Base-by-base conservation (phyloP, 1,140 invertebrate genomes). In the Halyomorpha halys region DNA sequence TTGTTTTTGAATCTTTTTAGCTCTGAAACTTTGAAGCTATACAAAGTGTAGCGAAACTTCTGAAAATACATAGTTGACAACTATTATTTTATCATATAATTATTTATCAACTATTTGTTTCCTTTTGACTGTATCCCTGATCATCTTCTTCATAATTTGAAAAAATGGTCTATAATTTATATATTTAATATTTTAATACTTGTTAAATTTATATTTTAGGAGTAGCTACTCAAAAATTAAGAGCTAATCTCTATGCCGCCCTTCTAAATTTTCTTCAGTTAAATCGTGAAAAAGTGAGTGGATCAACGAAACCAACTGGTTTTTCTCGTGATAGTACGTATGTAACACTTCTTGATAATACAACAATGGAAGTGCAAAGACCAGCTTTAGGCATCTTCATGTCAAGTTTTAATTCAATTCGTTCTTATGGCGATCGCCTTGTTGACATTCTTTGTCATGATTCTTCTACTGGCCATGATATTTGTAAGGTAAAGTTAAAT, bases 381-480 rank as follows among this genome's bases (percentile, higher is more conserved):
- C 0, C 62, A 74, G 39, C 71, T 73, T 6, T 75, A 79, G 19
- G 77, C 3, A 13, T 53, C 3, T 19, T n/a, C n/a, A 77, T 30
- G 76, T 80, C 65, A 72, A 70, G 21, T 69, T 71, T 80, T 39
- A 76, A 84, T 65, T 81, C 85, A 0, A 81, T 89, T 47, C 76
- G 80, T 1, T 76, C 79, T 5, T 92, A 89, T 71, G 88, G 89
- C 0, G 87, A 92, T 63, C 85, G 86, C 71, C 75, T 95, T 16
- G 86, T 92, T 72, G 85, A 90, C 68, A 83, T 90, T 30, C 76
- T 95, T 30, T 91, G 89, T 70, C 81, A 87, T 63, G 92, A 94
- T 76, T 90, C 87, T 65, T 88, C 90, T 11, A 86, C 86, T 15
- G 89, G 90, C 0, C 90, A 94, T 72, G 89, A 94, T 70, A 84